Percentiles rank a stretch among this genome's conserved stretches.
phyloP scores from a whole-genome alignment of 2,888 invertebrate species.

The Lithophane ornitopus region DNA sequence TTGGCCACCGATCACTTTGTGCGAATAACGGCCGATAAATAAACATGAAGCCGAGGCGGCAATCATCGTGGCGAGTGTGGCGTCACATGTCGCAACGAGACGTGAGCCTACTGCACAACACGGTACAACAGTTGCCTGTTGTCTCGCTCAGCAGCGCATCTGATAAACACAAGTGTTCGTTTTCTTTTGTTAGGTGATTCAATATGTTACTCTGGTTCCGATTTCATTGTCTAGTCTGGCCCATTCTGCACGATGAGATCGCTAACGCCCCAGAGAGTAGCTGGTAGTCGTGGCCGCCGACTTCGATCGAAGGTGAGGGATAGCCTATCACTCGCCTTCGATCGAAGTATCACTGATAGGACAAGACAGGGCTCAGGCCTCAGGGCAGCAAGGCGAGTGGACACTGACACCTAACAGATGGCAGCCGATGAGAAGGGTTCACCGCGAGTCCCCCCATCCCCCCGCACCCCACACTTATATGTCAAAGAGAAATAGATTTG shows the following conservation, averaged over 20 bases:
- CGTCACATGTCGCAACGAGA: neutral
- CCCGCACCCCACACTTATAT: neutral
- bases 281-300: neutral
- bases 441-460: neutral
- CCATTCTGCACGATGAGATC: neutral
- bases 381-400: slow-evolving; percentile 12
- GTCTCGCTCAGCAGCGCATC: neutral
- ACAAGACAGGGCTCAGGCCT: neutral
- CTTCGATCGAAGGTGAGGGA: slow-evolving; percentile 4
- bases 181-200: neutral
- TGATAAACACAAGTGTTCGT: neutral
- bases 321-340: no score
- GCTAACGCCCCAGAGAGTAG: neutral
- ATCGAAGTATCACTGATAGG: slow-evolving; percentile 18
- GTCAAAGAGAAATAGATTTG: slow-evolving; percentile 30
- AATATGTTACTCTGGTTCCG: neutral
- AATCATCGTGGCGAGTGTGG: neutral
- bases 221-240: neutral
- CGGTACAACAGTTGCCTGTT: neutral
- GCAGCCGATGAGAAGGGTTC: slow-evolving; percentile 50
- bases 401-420: slow-evolving; percentile 49
- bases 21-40: slow-evolving; percentile 51
- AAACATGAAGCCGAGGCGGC: slow-evolving; percentile 38
- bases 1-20: slow-evolving; percentile 29
- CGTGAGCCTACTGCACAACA: neutral